Conservation (phyloP, 2,113 vertebrate species). For the Psittacula cyanocephala region DNA sequence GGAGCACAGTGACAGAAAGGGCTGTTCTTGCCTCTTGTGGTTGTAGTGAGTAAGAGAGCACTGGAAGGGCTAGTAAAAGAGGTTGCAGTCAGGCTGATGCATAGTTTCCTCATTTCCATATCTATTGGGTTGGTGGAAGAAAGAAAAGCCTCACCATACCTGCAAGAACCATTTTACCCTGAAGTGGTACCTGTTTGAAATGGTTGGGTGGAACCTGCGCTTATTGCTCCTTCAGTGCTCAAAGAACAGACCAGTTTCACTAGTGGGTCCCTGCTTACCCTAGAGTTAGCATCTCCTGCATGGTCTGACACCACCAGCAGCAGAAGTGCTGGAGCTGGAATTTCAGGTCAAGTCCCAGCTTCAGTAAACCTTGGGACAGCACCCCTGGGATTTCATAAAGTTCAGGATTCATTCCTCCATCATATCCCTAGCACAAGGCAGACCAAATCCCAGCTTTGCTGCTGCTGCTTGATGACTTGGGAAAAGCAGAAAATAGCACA, state of each 20-base stretch:
- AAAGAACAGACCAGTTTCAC: neutral
- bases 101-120: neutral
- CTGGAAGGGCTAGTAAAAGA: neutral
- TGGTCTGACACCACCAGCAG: neutral
- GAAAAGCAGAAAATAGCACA: neutral
- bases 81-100: neutral
- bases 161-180: neutral
- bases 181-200: neutral
- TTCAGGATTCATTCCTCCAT: neutral
- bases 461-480: rapidly evolving
- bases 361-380: neutral
- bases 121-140: neutral
- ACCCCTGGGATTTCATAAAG: neutral
- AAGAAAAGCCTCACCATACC: neutral
- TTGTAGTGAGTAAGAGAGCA: neutral
- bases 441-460: neutral
- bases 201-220: neutral
- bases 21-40: neutral
- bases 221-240: neutral
- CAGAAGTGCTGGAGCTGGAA: neutral
- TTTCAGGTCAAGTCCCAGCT: neutral
- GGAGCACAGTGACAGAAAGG: neutral
- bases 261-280: neutral
- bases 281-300: neutral
- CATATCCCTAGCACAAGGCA: neutral